Base-by-base conservation (phyloP, 2,888 invertebrate genomes). In the Diplolepis rosae region DNA sequence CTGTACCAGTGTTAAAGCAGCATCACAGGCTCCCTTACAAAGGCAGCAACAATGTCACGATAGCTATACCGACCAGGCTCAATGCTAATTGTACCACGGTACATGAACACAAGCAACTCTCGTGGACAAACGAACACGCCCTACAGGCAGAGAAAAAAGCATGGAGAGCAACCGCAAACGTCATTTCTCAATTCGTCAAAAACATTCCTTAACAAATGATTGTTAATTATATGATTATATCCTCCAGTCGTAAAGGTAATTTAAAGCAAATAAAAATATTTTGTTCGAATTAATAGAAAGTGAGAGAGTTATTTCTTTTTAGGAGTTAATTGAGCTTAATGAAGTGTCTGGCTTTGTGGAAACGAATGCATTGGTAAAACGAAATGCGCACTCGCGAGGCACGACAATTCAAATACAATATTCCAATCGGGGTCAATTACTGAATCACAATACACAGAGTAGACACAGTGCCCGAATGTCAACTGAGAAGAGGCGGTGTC, bases 351-450 rank as follows among this genome's bases (percentile, higher is more conserved):
- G 83, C 79, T 82, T 79, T 78, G 82, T 82, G 84, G 82, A 85
- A 87, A 85, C 84, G 83, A 85, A 87, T 86, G 84, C 82, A 81
- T 82, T 84, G 80, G 77, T 76, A 81, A 79, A 82, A 73, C 79
- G 79, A 76, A 72, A 73, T 76, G 76, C 72, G 76, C 72, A 71
- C 71, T 66, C 70, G 76, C 77, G 61, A 61, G 61, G 39, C 39
- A 61, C 61, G 35, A 82, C 83, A 83, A 88, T 88, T 83, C 87
- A 85, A 86, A 85, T 88, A 84, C 86, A 87, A 87, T 87, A 83
- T 85, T 86, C 85, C 86, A 87, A 87, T 88, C 88, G 85, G 85
- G 87, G 85, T 88, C 88, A 88, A 88, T 88, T 88, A 88, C 85
- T 79, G 80, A 71, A 77, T 81, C 81, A 87, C 87, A 88, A 87